Evolutionary conservation across 2,888 invertebrate genomes (phyloP).

Genomic region (Theodoxus fluviatilis): DNA sequence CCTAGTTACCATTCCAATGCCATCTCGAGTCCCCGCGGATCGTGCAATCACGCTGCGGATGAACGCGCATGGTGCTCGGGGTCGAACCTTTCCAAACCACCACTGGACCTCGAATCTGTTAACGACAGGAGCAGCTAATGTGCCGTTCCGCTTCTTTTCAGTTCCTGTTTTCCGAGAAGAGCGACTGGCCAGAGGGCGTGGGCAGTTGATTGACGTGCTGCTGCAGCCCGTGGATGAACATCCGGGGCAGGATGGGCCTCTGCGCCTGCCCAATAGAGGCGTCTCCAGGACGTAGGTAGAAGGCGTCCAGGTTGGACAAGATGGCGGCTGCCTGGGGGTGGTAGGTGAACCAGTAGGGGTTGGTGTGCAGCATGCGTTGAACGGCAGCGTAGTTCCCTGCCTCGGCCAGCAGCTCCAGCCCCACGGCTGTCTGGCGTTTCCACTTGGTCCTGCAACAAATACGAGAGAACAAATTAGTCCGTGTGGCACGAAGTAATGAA

Average conservation of each 20-base stretch:
- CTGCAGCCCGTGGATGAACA: constrained; percentile 58
- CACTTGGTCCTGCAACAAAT: constrained; percentile 86
- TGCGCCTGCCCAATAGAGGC: constrained; percentile 37
- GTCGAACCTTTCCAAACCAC: too few relatives aligned
- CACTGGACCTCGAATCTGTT: too few relatives aligned
- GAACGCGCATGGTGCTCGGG: too few relatives aligned
- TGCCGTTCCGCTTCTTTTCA: too few relatives aligned
- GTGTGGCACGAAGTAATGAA: too few relatives aligned
- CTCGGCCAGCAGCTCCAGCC: constrained; percentile 93
- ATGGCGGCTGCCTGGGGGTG: constrained; percentile 57
- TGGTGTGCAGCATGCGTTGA: constrained; percentile 76
- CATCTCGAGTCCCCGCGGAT: too few relatives aligned
- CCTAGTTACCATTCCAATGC: too few relatives aligned
- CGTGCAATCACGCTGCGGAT: too few relatives aligned
- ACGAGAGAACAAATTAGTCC: neutral
- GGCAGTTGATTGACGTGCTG: constrained; percentile 54
- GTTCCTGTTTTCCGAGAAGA: constrained; percentile 47
- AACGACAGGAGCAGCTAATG: too few relatives aligned
- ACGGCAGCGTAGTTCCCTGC: constrained; percentile 99
- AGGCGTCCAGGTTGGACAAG: constrained; percentile 55
- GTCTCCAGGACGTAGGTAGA: constrained; percentile 52
- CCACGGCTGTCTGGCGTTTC: constrained; percentile 98
- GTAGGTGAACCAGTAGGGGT: constrained; percentile 66
- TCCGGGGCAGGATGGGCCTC: constrained; percentile 57
- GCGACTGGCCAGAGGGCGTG: constrained; percentile 36